These are phyloP conservation scores for Acanthurus tractus DNA, from an alignment of 2,797 vertebrate species.

Conservation along the genomic window DNA sequence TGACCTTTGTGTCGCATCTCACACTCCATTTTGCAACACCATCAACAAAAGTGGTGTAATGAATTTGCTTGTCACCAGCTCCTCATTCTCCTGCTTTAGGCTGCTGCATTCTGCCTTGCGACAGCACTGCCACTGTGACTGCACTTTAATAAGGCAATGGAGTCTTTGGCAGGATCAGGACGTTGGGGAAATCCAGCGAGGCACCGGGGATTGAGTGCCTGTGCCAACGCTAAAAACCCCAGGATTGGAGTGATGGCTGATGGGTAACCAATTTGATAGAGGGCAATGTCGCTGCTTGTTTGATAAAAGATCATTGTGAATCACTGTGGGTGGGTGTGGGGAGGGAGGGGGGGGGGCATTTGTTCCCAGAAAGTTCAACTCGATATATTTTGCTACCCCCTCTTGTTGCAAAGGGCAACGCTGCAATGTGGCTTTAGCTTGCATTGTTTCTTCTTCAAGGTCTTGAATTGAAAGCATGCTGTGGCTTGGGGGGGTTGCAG, in stretches of 20 bases:
- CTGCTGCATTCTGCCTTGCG: constrained; percentile 21
- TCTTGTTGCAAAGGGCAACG: constrained; percentile 56
- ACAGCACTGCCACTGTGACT: constrained; percentile 44
- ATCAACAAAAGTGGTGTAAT: constrained; percentile 71
- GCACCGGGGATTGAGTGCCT: constrained; percentile 63
- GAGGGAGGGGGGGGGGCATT: constrained; percentile 22
- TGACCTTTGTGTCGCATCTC: constrained; percentile 69
- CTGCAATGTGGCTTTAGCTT: constrained; percentile 48
- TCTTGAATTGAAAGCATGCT: constrained; percentile 43
- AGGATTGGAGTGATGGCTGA: constrained; percentile 66
- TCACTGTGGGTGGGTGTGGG: constrained; percentile 29
- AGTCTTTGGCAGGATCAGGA: constrained; percentile 79
- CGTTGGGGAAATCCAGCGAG: constrained; percentile 73
- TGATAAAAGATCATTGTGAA: constrained; percentile 60
- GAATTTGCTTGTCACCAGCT: constrained; percentile 69
- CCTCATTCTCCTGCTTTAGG: constrained; percentile 45
- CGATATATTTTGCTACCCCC: constrained; percentile 50
- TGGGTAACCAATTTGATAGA: constrained; percentile 70
- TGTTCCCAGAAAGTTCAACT: constrained; percentile 58
- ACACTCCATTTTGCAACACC: constrained; percentile 67
- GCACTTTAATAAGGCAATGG: constrained; percentile 83
- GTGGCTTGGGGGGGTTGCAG: not conserved
- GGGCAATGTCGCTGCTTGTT: constrained; percentile 57
- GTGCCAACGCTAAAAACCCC: constrained; percentile 56
- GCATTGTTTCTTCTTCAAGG: constrained; percentile 59